Evolutionary conservation across 2,888 invertebrate species (phyloP).

Genomic region (Baronia brevicornis): DNA sequence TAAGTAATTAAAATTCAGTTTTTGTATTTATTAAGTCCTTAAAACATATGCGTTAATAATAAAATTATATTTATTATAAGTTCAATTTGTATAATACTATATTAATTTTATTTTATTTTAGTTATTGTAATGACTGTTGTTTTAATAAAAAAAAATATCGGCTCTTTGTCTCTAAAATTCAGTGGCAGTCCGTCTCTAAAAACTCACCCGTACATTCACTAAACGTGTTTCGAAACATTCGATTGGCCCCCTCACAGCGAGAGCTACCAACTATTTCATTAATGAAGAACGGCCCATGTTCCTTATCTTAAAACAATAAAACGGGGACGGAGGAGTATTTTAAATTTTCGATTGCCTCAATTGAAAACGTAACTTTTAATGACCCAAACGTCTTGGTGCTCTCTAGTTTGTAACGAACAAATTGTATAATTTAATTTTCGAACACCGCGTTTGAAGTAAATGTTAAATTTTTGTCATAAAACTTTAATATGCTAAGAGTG

Average conservation of each 20-base stretch:
- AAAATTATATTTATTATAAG: too few species aligned
- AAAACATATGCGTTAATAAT: too few species aligned
- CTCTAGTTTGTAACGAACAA: slow-evolving; percentile 1
- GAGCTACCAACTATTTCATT: slow-evolving; percentile 20
- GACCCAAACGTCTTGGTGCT: background rate
- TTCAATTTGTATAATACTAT: too few species aligned
- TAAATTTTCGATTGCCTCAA: slow-evolving; percentile 4
- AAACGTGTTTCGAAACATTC: slow-evolving; percentile 15
- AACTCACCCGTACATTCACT: slow-evolving; percentile 3
- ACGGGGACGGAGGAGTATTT: slow-evolving; percentile 1
- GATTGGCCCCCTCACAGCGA: slow-evolving; percentile 13
- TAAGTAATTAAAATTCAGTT: too few species aligned
- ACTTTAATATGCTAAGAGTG: background rate
- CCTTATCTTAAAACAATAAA: slow-evolving; percentile 12
- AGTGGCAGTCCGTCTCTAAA: background rate
- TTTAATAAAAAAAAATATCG: too few species aligned
- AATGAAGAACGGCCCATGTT: slow-evolving; percentile 14
- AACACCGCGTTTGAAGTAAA: slow-evolving; percentile 1
- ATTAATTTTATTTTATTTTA: too few species aligned
- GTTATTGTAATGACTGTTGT: too few species aligned
- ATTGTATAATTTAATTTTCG: slow-evolving; percentile 3
- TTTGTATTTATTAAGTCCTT: too few species aligned
- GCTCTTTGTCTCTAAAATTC: too few species aligned
- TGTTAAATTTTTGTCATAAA: slow-evolving; percentile 11
- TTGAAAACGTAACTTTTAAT: slow-evolving; percentile 1